Conservation (phyloP, 1,140 invertebrate species). For the Drosophila ironensis region DNA sequence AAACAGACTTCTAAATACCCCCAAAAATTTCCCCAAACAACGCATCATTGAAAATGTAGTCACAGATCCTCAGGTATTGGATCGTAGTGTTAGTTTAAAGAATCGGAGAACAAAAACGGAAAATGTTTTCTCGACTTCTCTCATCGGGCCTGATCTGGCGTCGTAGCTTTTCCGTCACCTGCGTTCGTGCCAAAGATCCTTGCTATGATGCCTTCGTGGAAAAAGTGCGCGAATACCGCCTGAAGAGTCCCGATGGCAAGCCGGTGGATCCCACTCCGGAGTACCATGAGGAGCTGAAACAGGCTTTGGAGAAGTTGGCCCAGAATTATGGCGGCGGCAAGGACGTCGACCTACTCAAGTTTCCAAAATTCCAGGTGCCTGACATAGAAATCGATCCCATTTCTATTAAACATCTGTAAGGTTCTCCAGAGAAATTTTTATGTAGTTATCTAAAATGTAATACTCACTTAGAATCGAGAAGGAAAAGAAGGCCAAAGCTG, state of each 20-base stretch:
- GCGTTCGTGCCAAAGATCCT: conserved; percentile 1
- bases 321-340: conserved; percentile 18
- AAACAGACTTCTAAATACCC: no score
- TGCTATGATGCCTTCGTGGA: conserved; percentile 24
- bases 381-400: conserved; percentile 24
- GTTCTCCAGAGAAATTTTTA: background rate
- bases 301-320: background rate
- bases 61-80: no score
- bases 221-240: conserved; percentile 24
- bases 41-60: no score
- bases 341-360: conserved; percentile 6
- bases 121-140: conserved; percentile 9
- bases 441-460: background rate
- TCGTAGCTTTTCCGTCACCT: background rate
- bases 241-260: conserved; percentile 29
- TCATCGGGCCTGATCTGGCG: background rate
- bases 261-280: conserved; percentile 22
- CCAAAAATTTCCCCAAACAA: no score
- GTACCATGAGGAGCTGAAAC: conserved; percentile 10
- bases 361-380: conserved; percentile 34
- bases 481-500: conserved; percentile 1
- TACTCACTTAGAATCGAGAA: background rate
- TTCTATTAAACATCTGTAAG: conserved; percentile 17
- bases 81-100: no score
- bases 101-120: no score